phyloP scores from a whole-genome alignment of 2,888 invertebrate species.

The Osmoderma eremita region DNA sequence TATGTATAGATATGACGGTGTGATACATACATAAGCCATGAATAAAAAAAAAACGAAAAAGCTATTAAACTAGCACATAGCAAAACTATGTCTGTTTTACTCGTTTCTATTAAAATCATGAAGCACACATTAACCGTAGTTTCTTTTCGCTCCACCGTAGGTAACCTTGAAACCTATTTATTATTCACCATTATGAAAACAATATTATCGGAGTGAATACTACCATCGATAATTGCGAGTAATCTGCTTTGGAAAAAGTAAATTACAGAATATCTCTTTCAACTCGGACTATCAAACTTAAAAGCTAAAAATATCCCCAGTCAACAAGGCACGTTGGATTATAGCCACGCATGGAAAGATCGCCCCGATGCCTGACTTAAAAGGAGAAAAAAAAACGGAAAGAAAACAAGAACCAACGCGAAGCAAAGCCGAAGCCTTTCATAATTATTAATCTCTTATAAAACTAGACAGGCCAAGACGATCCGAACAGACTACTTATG shows the following conservation, averaged over 20 bases:
- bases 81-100: not conserved
- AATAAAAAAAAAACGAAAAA: not conserved
- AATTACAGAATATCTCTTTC: conserved; percentile 9
- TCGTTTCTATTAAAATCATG: conserved; percentile 12
- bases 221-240: conserved; percentile 1
- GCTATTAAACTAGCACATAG: not conserved
- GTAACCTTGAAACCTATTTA: conserved; percentile 33
- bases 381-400: conserved; percentile 17
- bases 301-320: conserved; percentile 35
- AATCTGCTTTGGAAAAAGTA: conserved; percentile 9
- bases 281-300: conserved; percentile 20
- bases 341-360: conserved; percentile 1
- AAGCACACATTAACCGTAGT: not conserved
- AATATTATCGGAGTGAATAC: conserved; percentile 1
- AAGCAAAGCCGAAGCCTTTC: conserved; percentile 19
- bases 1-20: too few relatives aligned
- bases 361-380: conserved; percentile 2
- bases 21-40: not conserved
- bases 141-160: not conserved
- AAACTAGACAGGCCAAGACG: conserved; percentile 8
- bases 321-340: conserved; percentile 2
- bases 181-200: conserved; percentile 20
- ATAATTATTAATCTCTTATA: conserved; percentile 24
- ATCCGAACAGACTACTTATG: not conserved
- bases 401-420: conserved; percentile 29